A percentile compares a stretch with the other conserved stretches of the same genome.
Conservation (phyloP, 23 tunicate species). For the Ascidia mentula region DNA sequence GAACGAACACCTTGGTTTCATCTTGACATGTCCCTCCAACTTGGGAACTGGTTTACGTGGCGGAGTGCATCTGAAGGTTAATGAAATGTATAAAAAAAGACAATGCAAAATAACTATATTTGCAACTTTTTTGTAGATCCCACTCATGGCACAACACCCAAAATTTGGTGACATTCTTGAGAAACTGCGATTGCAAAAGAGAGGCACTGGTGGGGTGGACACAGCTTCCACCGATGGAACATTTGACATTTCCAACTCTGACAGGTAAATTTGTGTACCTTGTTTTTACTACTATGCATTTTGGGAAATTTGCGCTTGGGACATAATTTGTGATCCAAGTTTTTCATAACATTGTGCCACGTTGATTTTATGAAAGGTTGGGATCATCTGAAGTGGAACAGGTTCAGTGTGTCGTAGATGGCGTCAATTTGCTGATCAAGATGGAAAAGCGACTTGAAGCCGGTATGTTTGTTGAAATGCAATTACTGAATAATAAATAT, state of each 20-base stretch:
- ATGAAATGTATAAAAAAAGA: no score
- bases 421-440: slow-evolving; percentile 67
- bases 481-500: neutral
- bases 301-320: no score
- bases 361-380: slow-evolving; percentile 28
- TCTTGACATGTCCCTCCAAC: slow-evolving; percentile 83
- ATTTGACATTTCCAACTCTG: slow-evolving; percentile 77
- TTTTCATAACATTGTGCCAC: no score
- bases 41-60: slow-evolving; percentile 80
- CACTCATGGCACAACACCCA: slow-evolving; percentile 54
- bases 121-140: slow-evolving; percentile 35
- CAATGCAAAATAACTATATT: neutral
- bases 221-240: slow-evolving; percentile 85
- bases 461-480: slow-evolving; percentile 18
- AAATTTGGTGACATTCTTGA: slow-evolving; percentile 45
- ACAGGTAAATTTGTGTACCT: slow-evolving; percentile 32
- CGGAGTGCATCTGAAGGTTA: slow-evolving; percentile 79
- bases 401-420: slow-evolving; percentile 84
- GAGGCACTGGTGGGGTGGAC: slow-evolving; percentile 88
- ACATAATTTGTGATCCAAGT: no score
- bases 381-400: slow-evolving; percentile 89
- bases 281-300: no score
- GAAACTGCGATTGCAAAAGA: slow-evolving; percentile 46
- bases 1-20: slow-evolving; percentile 80
- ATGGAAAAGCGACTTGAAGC: slow-evolving; percentile 85